These are phyloP conservation scores for Aspidoscelis tigris DNA, from an alignment of 2,113 vertebrate species.

Conservation along the genomic window DNA sequence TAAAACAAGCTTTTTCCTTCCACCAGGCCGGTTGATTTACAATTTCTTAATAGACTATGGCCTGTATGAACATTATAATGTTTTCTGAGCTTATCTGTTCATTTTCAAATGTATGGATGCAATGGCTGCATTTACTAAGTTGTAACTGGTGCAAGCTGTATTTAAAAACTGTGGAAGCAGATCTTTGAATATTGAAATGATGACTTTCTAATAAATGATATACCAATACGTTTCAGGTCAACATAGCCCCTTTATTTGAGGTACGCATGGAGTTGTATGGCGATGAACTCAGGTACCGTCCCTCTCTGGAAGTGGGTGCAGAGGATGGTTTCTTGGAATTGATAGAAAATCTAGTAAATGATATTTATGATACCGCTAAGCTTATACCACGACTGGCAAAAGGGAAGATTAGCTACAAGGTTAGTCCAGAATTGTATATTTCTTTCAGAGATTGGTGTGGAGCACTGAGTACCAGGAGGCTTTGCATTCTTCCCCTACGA, in stretches of 20 bases:
- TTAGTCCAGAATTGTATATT: slow-evolving; percentile 20
- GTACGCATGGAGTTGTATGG: slow-evolving; percentile 71
- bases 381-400: slow-evolving; percentile 70
- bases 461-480: not conserved
- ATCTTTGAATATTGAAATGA: not conserved
- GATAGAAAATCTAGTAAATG: slow-evolving; percentile 63
- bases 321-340: slow-evolving; percentile 59
- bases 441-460: not conserved
- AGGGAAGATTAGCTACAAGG: slow-evolving; percentile 63
- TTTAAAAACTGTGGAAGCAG: fast-evolving
- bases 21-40: not conserved
- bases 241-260: slow-evolving; percentile 70
- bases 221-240: slow-evolving; percentile 51
- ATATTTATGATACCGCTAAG: slow-evolving; percentile 65
- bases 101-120: not conserved
- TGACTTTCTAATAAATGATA: not conserved
- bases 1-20: slow-evolving; percentile 2
- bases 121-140: not conserved
- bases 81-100: not conserved
- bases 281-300: slow-evolving; percentile 54
- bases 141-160: not conserved
- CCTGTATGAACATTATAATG: too few relatives aligned
- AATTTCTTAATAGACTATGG: not conserved
- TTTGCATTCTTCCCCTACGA: not conserved
- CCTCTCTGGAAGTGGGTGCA: slow-evolving; percentile 59